Evolutionary conservation across 37 sponge, comb jelly and placozoan species (phyloP), one percentile per base, ranked within the genome.

Genomic region (Oscarella lobularis): DNA sequence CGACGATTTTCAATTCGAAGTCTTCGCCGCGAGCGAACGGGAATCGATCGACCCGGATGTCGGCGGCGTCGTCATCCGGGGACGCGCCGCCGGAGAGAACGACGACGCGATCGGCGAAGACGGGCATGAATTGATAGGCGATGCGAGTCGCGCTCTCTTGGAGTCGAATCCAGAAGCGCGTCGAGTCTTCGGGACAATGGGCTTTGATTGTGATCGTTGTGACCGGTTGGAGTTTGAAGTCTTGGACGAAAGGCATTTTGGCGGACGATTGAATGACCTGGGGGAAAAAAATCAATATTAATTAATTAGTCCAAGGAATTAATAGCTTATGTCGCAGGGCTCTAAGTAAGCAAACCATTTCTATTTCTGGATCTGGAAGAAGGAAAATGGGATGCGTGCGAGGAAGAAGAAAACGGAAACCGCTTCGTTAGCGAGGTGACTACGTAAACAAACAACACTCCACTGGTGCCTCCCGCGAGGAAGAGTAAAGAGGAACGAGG

Each of bases 161-260:
- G 60, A 48, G 60, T 48, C 60, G 60, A 48, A 48, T 27, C 60
- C 60, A 48, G 20, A 48, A 48, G 20, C 60, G 60, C 60, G 60
- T 48, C 20, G 60, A 9, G 60, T 48, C 60, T 20, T 48, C 60
- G 60, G 60, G 60, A 48, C 60, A 48, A 20, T 48, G 60, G 20
- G 60, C 60, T 20, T 48, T 48, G 14, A 48, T 20, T 27, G 9
- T 48, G 20, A 48, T 48, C 14, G 60, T 48, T 20, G 60, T 48
- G 9, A 48, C 20, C 14, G 60, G 14, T 48, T 48, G 60, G 14
- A 48, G 20, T 20, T 48, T 48, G 60, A 48, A 48, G 60, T 48
- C 60, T 48, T 48, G 60, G 20, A 48, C 14, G 20, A 48, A 48
- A 27, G 60, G 60, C 60, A 48, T 48, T 20, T 48, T 48, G 9